Base-by-base conservation (phyloP, 2,797 vertebrate species). In the Lepus townsendii region DNA sequence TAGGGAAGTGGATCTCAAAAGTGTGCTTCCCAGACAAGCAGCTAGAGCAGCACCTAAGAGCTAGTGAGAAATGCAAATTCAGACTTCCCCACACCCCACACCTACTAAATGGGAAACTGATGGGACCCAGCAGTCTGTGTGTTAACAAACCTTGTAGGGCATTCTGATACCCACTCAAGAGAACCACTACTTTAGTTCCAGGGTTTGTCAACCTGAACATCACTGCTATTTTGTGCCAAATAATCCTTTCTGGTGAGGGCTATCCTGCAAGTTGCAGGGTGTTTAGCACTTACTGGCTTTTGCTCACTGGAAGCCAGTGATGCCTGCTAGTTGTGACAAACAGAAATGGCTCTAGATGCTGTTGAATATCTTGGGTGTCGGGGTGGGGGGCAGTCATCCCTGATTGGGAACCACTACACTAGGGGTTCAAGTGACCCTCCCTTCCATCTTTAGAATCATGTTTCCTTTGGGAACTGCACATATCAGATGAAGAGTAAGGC, bases 31-130 rank as follows among this genome's bases (percentile, higher is more conserved):
- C 13, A 57, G 19, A 57, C 54, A 16, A 57, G 42, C 17, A 96
- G 77, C 8, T 60, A 60, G 62, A 77, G 26, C 66, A 79, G 47
- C 68, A 82, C 77, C 65, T 94, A 71, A 52, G 52, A 95, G 86
- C 52, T 93, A 94, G 62, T 80, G 90, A 96, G 85, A 84, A 83
- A 91, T 66, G n/a, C n/a, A 79, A 50, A 89, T 83, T 80, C 68
- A 57, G 66, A 83, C 76, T 95, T 65, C 54, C 42, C 42, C 42
- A 47, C 42, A 68, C 52, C 47, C 32, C 47, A 88, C 42, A 57
- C 42, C 30, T 88, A 68, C 47, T 60, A 32, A 82, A 38, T 54
- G 26, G 19, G 54, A 95, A 93, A 87, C 12, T 92, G 19, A 35
- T 87, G 24, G 32, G 26, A 47, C 17, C 68, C 66, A 83, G 27